Conservation (phyloP, 2,113 vertebrate genomes). For the Pimephales promelas region DNA sequence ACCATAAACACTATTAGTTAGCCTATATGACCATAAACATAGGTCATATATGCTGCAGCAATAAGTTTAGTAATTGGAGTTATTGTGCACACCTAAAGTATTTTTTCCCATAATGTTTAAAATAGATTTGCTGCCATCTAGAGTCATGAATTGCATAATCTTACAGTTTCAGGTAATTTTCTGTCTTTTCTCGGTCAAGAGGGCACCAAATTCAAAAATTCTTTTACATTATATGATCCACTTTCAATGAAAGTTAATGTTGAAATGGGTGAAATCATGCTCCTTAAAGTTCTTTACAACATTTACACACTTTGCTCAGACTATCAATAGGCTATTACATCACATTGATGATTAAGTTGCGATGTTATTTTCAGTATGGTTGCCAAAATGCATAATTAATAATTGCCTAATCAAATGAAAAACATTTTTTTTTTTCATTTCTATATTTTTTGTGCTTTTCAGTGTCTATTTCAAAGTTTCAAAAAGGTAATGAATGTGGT, state of each 20-base stretch:
- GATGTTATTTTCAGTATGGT: neutral
- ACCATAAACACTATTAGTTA: too few species aligned
- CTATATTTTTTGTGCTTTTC: neutral
- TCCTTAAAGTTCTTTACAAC: neutral
- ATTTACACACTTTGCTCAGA: neutral
- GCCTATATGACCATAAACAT: too few species aligned
- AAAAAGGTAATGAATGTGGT: neutral
- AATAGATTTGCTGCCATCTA: neutral
- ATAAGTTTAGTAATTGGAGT: neutral
- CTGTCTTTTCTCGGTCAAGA: too few species aligned
- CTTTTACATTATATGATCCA: too few species aligned
- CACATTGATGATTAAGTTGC: neutral
- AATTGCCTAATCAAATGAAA: neutral
- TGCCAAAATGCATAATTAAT: neutral
- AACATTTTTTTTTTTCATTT: neutral
- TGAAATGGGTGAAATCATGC: too few species aligned
- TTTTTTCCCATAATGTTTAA: neutral
- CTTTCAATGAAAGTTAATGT: too few species aligned
- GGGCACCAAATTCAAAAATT: too few species aligned
- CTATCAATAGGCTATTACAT: neutral
- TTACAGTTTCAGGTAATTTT: too few species aligned
- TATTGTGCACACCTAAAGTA: neutral
- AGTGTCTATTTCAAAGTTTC: neutral
- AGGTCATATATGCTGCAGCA: neutral
- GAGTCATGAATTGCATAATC: neutral